Evolutionary conservation across 2,888 invertebrate genomes (phyloP).

Genomic region (Cataglyphis altisquamis): DNA sequence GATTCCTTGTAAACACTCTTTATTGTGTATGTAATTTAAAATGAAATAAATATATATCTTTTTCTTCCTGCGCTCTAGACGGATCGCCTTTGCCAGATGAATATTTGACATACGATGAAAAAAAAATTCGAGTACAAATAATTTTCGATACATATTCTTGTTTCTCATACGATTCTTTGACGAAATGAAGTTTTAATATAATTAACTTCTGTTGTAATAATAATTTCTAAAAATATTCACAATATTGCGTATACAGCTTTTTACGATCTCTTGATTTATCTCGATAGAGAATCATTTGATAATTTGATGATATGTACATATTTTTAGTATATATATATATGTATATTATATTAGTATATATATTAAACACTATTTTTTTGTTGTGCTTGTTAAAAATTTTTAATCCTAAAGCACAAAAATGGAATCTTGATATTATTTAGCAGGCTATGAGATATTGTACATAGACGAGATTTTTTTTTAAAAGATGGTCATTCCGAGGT

Average conservation of each 20-base stretch:
- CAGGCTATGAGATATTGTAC: not conserved
- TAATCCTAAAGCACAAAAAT: not conserved
- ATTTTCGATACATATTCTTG: conserved; percentile 4
- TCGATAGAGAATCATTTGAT: not conserved
- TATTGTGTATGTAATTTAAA: conserved; percentile 17
- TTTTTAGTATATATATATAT: not conserved
- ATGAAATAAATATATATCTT: conserved; percentile 4
- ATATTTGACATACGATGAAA: not conserved
- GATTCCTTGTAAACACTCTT: not conserved
- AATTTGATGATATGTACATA: not conserved
- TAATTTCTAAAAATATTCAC: not conserved
- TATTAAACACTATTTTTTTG: not conserved
- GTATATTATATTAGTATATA: not conserved
- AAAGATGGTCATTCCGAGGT: conserved; percentile 3
- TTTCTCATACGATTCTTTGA: conserved; percentile 12
- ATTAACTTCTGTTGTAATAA: not conserved
- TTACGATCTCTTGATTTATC: conserved; percentile 1
- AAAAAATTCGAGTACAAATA: conserved; percentile 10
- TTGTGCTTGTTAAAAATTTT: conserved; percentile 3
- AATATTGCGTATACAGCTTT: not conserved
- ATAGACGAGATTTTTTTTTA: not conserved
- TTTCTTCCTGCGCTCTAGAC: not conserved
- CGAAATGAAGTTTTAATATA: not conserved
- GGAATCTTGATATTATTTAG: conserved; percentile 3
- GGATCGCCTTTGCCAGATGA: not conserved